phyloP scores from a whole-genome alignment of 2,888 invertebrate species.

The Chouioia cunea region DNA sequence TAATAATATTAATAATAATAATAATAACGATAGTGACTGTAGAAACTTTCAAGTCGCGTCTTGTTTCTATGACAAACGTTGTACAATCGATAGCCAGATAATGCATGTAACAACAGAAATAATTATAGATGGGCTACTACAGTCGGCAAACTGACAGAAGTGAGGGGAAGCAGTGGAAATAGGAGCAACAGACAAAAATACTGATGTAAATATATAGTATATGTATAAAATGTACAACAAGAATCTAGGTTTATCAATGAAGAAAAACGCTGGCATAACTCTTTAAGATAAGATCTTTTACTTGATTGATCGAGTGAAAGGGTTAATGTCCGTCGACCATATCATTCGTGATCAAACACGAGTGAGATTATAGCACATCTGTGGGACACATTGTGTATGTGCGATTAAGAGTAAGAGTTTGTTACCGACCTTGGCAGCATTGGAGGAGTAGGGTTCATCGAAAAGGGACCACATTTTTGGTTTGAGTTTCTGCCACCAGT shows the following conservation, averaged over 20 bases:
- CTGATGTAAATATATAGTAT: too few relatives aligned
- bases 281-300: too few relatives aligned
- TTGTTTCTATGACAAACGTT: neutral
- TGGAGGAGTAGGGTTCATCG: constrained; percentile 99
- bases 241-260: constrained; percentile 15
- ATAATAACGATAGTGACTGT: neutral
- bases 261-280: too few relatives aligned
- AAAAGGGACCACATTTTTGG: constrained; percentile 99
- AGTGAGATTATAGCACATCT: too few relatives aligned
- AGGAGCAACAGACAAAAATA: constrained; percentile 8
- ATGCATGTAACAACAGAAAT: constrained; percentile 15
- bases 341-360: too few relatives aligned
- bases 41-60: constrained; percentile 10
- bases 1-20: constrained; percentile 1
- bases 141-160: constrained; percentile 2
- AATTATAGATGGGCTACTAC: constrained; percentile 9
- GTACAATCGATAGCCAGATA: neutral
- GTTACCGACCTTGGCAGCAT: constrained; percentile 89
- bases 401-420: too few relatives aligned
- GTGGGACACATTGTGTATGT: too few relatives aligned
- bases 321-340: too few relatives aligned
- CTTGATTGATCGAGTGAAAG: too few relatives aligned
- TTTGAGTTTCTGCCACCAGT: constrained; percentile 97
- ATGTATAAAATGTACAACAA: neutral
- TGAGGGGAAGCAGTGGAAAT: constrained; percentile 33